A percentile compares a stretch with the other conserved stretches of the same genome.
Evolutionary conservation across 2,113 vertebrate genomes (phyloP).

Genomic region (Coracopsis vasa): DNA sequence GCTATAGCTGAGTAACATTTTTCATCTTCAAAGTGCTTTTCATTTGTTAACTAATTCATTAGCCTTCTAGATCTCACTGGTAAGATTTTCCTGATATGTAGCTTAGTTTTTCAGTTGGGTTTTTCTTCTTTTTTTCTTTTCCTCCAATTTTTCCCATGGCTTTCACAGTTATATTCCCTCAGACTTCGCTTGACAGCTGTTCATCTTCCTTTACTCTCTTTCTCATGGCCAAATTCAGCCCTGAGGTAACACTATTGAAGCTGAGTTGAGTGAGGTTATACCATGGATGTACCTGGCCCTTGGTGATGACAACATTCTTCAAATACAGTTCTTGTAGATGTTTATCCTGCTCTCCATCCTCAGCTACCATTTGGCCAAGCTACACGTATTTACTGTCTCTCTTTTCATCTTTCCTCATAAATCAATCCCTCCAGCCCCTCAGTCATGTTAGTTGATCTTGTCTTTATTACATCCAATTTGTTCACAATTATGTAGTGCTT

Average conservation of each 20-base stretch:
- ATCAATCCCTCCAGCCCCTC: slow-evolving; percentile 65
- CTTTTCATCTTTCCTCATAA: slow-evolving; percentile 65
- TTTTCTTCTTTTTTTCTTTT: background rate
- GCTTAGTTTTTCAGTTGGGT: background rate
- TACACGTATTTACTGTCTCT: slow-evolving; percentile 43
- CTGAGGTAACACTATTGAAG: background rate
- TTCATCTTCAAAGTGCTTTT: slow-evolving; percentile 45
- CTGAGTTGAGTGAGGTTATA: background rate
- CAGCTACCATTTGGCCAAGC: slow-evolving; percentile 36
- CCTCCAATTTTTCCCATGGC: background rate
- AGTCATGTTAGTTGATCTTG: slow-evolving; percentile 65
- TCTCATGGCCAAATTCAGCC: background rate
- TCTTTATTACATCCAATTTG: slow-evolving; percentile 71
- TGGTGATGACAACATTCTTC: background rate
- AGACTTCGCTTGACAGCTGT: background rate
- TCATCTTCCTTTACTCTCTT: background rate
- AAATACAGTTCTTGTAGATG: background rate
- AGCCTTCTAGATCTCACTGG: background rate
- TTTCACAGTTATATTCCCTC: background rate
- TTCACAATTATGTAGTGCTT: slow-evolving; percentile 58
- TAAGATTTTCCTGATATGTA: background rate
- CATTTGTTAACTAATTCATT: background rate
- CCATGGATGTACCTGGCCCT: background rate
- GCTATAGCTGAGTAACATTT: background rate
- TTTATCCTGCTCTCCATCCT: background rate